Base-by-base conservation (phyloP, 2,113 vertebrate genomes). In the Hemicordylus capensis region DNA sequence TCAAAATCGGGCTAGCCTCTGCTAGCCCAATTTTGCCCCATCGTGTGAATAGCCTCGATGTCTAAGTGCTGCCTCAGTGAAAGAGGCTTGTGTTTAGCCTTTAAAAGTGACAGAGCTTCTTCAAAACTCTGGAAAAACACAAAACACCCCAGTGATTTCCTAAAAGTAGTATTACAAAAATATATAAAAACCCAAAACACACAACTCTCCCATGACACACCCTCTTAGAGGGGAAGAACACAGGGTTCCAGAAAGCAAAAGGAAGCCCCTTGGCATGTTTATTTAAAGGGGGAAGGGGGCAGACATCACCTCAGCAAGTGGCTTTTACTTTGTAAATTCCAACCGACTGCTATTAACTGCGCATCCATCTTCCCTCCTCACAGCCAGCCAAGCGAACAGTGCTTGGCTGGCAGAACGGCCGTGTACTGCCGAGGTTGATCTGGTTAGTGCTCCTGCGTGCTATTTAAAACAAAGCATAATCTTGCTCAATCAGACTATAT, bases 401-500 rank as follows among this genome's bases (percentile, higher is more conserved):
- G 83, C 90, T 90, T 86, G n/a, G n/a, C n/a, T n/a, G n/a, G n/a
- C 83, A 79, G 37, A 83, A 54, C 74, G 88, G 75, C 89, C 90
- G 85, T 82, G 58, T 89, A 86, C 91, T 73, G 61, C 81, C 4
- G 72, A 84, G 86, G 89, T 92, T 85, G 90, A 42, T 89, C 75
- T 88, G 89, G 39, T 85, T 88, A 92, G 92, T 67, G 92, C 85
- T 73, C 76, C 76, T 63, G 87, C 34, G 48, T 58, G 82, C 89
- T 92, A 91, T 95, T 93, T 93, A 96, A 92, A 94, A 93, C 90
- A 89, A 73, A 87, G 89, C 91, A 89, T 92, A 83, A 72, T 91
- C 93, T 84, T 90, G 84, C 67, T 9, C 76, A 77, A 72, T 64
- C 89, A 88, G 95, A 87, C 96, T 95, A 95, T 95, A 94, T 93